Evolutionary conservation across 92 coral and sea anemone species (phyloP), one percentile per base, ranked within the genome.

Genomic region (Chrysogorgia sp.): DNA sequence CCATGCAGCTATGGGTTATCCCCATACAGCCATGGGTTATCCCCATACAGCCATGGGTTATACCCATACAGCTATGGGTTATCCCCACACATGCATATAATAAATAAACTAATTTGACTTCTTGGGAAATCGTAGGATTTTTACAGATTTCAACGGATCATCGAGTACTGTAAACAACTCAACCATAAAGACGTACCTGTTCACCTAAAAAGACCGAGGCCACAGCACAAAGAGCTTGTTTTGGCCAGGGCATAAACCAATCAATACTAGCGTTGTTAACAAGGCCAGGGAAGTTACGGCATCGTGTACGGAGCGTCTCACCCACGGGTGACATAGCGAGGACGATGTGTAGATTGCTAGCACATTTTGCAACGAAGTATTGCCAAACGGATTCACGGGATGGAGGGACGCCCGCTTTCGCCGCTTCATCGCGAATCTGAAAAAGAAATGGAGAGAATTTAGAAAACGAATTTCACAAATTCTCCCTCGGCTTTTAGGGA

Each of bases 261-360:
- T 96, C 99, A 70, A 96, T 96, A 67, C 97, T 96, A 75, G 97
- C 92, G 86, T 96, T 96, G 63, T 96, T 96, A 30, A 96, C 99
- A 68, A 96, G 86, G 21, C 99, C 99, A 8, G 99, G 99, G 81
- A 96, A 96, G 89, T 96, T 96, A 67, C 99, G 97, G 64, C 99
- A 96, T 10, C 99, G 89, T 7, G 99, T 96, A 81, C 99, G 86
- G 15, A 96, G 89, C 13, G 92, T 90, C 48, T 96, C 99, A 33
- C 99, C 99, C 74, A 96, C 99, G 77, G 99, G 99, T 14, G 99
- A 96, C 99, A 96, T 96, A 56, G 99, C 99, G 40, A 96, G 59
- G 47, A 96, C 99, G 67, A 91, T 96, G 25, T 96, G 99, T 7
- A 96, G 92, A 72, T 96, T 96, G 89, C 89, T 92, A 43, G 99